Evolutionary conservation across 2,797 vertebrate species (phyloP).

Genomic region (Clarias pachynema): DNA sequence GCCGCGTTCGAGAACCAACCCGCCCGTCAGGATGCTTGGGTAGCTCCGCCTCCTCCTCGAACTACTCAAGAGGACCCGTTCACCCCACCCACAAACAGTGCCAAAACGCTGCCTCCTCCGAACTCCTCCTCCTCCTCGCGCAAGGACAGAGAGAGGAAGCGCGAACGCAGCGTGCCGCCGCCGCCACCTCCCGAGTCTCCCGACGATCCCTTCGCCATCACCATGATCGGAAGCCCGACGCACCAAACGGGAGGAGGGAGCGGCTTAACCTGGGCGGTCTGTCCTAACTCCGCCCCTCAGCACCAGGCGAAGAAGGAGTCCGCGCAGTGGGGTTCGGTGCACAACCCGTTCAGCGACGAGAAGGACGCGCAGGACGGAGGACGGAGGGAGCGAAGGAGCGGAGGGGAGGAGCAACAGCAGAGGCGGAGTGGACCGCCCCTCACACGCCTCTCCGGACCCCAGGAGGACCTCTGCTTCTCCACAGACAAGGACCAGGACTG

Average conservation of each 20-base stretch:
- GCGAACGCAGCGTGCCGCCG: constrained; percentile 73
- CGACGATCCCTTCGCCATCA: constrained; percentile 80
- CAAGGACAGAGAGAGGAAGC: constrained; percentile 70
- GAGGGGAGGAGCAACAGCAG: constrained; percentile 66
- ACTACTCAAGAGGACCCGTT: constrained; percentile 59
- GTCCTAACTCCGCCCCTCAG: constrained; percentile 53
- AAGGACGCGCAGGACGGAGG: constrained; percentile 35
- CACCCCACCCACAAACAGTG: constrained; percentile 53
- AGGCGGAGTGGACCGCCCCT: constrained; percentile 75
- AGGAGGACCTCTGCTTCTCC: constrained; percentile 79
- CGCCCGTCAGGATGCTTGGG: constrained; percentile 65
- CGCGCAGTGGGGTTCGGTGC: constrained; percentile 75
- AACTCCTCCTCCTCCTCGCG: constrained; percentile 62
- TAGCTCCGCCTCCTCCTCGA: constrained; percentile 56
- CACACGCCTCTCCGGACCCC: constrained; percentile 76
- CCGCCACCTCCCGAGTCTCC: constrained; percentile 70
- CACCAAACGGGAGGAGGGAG: constrained; percentile 68
- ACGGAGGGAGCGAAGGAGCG: constrained; percentile 41
- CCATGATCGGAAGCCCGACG: constrained; percentile 81
- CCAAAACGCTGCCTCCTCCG: constrained; percentile 67
- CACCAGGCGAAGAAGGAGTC: constrained; percentile 70
- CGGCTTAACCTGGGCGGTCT: constrained; percentile 35
- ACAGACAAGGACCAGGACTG: constrained; percentile 81
- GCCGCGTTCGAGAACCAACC: constrained; percentile 66
- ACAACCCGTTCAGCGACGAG: constrained; percentile 76